Percentiles rank a stretch among this genome's conserved stretches.
Conservation (phyloP, 2,888 invertebrate genomes). For the Cacoxenus indagator region DNA sequence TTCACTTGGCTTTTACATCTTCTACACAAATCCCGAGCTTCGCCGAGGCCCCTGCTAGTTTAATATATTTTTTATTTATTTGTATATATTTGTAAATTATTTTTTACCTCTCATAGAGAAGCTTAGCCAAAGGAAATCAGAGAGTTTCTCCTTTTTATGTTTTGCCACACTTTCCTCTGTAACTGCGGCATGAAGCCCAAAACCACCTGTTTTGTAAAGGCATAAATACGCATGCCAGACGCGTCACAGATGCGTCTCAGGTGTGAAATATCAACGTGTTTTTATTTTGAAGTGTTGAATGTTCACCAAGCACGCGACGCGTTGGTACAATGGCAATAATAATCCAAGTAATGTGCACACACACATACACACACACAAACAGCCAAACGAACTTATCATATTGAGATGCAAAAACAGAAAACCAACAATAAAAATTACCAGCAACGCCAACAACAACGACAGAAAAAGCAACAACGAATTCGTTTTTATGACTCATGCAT, state of each 20-base stretch:
- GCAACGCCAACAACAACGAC: background rate
- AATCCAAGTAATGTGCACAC: background rate
- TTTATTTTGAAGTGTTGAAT: background rate
- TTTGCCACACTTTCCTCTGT: too few relatives aligned
- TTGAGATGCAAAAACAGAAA: background rate
- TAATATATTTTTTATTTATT: too few relatives aligned
- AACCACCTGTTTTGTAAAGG: background rate
- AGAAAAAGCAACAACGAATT: background rate
- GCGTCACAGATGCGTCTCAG: background rate
- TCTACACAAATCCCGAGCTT: too few relatives aligned
- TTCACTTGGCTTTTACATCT: too few relatives aligned
- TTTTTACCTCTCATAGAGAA: too few relatives aligned
- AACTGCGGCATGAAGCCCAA: too few relatives aligned
- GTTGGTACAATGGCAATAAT: background rate
- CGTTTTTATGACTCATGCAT: constrained; percentile 4
- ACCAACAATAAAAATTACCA: background rate
- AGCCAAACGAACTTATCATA: background rate
- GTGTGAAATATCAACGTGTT: background rate
- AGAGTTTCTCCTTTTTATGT: too few relatives aligned
- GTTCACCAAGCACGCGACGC: background rate
- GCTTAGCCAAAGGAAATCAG: too few relatives aligned
- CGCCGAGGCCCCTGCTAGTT: too few relatives aligned
- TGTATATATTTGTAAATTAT: too few relatives aligned
- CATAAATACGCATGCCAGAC: background rate
- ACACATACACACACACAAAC: background rate